Percentiles rank a stretch among this genome's conserved stretches.
phyloP scores from a whole-genome alignment of 2,113 vertebrate genomes.

The Sula dactylatra region DNA sequence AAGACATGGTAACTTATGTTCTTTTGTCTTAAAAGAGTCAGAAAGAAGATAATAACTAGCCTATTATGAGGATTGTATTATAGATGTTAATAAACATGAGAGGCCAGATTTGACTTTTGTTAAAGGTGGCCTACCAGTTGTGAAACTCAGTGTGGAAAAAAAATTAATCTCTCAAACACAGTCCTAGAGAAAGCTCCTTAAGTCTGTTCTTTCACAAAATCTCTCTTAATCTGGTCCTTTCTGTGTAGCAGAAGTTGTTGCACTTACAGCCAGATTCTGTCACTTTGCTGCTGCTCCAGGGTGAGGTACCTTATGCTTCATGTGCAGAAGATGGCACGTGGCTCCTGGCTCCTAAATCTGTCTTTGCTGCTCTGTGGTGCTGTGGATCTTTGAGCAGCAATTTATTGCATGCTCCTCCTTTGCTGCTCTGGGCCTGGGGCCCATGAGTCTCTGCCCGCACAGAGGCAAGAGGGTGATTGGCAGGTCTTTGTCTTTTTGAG shows the following conservation, averaged over 20 bases:
- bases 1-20: not conserved
- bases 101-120: not conserved
- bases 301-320: not conserved
- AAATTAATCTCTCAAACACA: not conserved
- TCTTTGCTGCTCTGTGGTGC: not conserved
- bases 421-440: not conserved
- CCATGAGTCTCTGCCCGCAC: fast-evolving
- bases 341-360: not conserved
- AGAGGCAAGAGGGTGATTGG: not conserved
- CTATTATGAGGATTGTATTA: not conserved
- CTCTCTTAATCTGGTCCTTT: not conserved
- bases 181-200: not conserved
- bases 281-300: not conserved
- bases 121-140: not conserved
- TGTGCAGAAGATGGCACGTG: not conserved
- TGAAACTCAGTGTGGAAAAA: not conserved
- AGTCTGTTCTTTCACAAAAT: not conserved
- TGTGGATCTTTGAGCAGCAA: not conserved
- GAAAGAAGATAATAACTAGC: not conserved
- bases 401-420: not conserved
- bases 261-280: not conserved
- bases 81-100: not conserved
- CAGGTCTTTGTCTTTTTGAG: not conserved
- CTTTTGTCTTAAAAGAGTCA: not conserved
- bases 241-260: not conserved